Conservation (phyloP, 2,113 vertebrate genomes). For the Glaucomys volans region DNA sequence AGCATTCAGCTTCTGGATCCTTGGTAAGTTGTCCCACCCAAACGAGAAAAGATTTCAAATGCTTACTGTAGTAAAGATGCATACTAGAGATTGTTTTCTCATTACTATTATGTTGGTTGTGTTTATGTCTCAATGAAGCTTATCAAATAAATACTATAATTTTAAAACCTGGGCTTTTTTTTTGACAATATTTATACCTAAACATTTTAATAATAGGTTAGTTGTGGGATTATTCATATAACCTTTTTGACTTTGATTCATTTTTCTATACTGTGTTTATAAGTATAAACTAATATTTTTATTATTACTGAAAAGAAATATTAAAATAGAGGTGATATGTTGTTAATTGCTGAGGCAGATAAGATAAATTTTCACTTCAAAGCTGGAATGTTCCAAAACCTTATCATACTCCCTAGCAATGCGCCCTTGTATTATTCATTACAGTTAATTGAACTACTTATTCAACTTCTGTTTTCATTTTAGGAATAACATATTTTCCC, state of each 20-base stretch:
- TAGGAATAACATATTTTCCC: not conserved
- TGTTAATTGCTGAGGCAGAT: not conserved
- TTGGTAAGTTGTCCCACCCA: not conserved
- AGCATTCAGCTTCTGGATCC: not conserved
- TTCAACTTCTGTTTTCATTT: conserved; percentile 35
- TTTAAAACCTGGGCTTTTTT: not conserved
- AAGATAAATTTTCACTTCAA: not conserved
- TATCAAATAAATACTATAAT: not conserved
- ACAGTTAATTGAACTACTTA: conserved; percentile 14
- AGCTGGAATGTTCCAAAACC: not conserved
- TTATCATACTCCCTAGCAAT: not conserved
- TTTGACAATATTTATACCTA: not conserved
- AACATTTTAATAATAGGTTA: not conserved
- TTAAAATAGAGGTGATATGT: not conserved
- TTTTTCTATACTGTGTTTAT: conserved; percentile 17
- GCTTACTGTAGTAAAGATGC: not conserved
- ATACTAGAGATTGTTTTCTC: not conserved
- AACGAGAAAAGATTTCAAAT: not conserved
- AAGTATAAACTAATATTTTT: not conserved
- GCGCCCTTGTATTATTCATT: not conserved
- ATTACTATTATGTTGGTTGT: not conserved
- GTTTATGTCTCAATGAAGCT: not conserved
- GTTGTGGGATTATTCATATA: not conserved
- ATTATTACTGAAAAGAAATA: not conserved
- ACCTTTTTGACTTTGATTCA: not conserved